A percentile compares a stretch with the other conserved stretches of the same genome.
Evolutionary conservation across 2,797 vertebrate genomes (phyloP).

Genomic region (Thripadectes ignobilis): DNA sequence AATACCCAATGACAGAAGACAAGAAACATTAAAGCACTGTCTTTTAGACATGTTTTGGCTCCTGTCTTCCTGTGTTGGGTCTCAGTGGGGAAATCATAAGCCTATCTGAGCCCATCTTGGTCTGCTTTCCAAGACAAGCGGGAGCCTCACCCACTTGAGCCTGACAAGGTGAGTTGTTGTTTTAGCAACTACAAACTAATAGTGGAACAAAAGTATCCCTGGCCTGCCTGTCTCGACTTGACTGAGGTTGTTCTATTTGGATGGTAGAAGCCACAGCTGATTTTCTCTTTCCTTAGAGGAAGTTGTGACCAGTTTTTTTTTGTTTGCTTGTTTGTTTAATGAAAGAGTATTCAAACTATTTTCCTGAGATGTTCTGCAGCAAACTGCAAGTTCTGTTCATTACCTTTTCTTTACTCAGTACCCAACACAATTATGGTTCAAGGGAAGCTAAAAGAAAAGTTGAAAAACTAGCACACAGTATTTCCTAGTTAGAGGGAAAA

Average conservation of each 20-base stretch:
- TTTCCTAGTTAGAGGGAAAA: neutral
- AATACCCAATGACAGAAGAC: neutral
- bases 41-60: slow-evolving; percentile 23
- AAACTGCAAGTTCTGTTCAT: neutral
- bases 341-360: neutral
- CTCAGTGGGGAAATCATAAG: neutral
- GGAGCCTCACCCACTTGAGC: slow-evolving; percentile 4
- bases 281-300: neutral
- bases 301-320: neutral
- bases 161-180: slow-evolving; percentile 33
- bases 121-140: slow-evolving; percentile 48
- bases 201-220: neutral
- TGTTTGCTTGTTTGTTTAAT: neutral
- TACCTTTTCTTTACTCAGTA: neutral
- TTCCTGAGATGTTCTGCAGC: neutral
- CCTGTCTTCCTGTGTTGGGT: neutral
- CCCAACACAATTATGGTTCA: neutral
- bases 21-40: neutral
- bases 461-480: neutral
- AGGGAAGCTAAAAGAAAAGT: neutral
- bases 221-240: neutral
- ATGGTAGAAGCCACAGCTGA: slow-evolving; percentile 15
- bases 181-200: slow-evolving; percentile 23
- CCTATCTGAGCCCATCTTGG: neutral
- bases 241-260: neutral